Evolutionary conservation across 2,888 invertebrate genomes (phyloP).

Genomic region (Dione juno): DNA sequence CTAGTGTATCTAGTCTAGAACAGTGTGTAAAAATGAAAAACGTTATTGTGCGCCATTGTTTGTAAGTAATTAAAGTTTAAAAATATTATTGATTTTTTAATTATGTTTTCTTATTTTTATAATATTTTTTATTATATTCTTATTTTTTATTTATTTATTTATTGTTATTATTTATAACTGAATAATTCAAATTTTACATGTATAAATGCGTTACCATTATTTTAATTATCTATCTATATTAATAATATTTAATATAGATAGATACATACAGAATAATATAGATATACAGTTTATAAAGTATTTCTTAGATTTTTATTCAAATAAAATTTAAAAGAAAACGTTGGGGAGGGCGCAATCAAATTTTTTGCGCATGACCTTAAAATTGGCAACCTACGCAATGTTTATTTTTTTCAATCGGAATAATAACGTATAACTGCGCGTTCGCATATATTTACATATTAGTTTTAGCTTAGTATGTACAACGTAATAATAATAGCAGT

Average conservation of each 20-base stretch:
- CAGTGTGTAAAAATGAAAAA: conserved; percentile 48
- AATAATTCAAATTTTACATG: too few species aligned
- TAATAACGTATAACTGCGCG: conserved; percentile 11
- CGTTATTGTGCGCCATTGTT: conserved; percentile 52
- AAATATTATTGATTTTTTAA: conserved; percentile 22
- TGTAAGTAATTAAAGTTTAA: conserved; percentile 55
- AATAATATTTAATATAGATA: too few species aligned
- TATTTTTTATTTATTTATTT: neutral
- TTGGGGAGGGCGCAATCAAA: conserved; percentile 28
- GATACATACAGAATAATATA: too few species aligned
- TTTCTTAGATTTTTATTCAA: too few species aligned
- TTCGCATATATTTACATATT: conserved; percentile 3
- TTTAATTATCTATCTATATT: too few species aligned
- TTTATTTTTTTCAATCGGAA: conserved; percentile 14
- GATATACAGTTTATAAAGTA: too few species aligned
- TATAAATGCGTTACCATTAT: too few species aligned
- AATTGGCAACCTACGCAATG: conserved; percentile 25
- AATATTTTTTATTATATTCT: too few species aligned
- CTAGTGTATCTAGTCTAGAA: neutral
- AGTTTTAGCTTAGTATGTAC: neutral
- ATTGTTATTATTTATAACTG: too few species aligned
- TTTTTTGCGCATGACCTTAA: conserved; percentile 37
- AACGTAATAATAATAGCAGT: neutral
- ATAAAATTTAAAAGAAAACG: neutral
- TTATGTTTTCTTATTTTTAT: neutral